Evolutionary conservation across 2,113 vertebrate species (phyloP), one percentile per base, ranked within the genome.

Genomic region (Phylloscopus whistleri): DNA sequence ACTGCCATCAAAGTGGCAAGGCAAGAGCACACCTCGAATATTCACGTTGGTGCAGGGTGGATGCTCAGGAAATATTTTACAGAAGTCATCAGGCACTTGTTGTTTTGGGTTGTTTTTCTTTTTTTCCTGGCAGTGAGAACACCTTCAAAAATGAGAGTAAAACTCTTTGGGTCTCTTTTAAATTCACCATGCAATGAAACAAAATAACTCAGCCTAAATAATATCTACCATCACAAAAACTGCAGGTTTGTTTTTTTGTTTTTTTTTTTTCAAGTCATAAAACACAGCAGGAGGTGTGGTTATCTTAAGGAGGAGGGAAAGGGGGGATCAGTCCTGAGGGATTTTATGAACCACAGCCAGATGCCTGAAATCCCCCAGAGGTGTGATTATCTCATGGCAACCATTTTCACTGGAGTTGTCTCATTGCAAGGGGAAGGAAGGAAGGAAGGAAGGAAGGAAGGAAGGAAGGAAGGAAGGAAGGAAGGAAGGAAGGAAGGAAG

Each of bases 291-390:
- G 80, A 89, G 68, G 51, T 84, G 66, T 87, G 73, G 94, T 74
- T 93, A 53, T 56, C 72, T 90, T 81, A 93, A 89, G 92, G 93
- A 78, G 67, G 33, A 87, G 79, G 62, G 75, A 95, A 87, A 76
- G 66, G 51, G 26, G 48, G 48, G 66, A 87, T 90, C 68, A 95
- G 39, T 95, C 81, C 44, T 92, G 83, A 35, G 70, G 88, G 95
- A 86, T 91, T 96, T 97, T 88, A 48, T 95, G 93, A 97, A 95
- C 89, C 82, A 78, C 84, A 93, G 93, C 79, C 93, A 96, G 95
- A 96, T 90, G 92, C 73, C 63, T 94, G 46, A 74, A 92, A 88
- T 97, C 88, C 92, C 94, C 75, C 76, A 94, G 91, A 97, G 95
- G 94, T 89, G 87, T 96, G 79, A 95, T 97, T 97, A 96, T 94